Base-by-base conservation (phyloP, 2,113 vertebrate species). In the Nerophis lumbriciformis region DNA sequence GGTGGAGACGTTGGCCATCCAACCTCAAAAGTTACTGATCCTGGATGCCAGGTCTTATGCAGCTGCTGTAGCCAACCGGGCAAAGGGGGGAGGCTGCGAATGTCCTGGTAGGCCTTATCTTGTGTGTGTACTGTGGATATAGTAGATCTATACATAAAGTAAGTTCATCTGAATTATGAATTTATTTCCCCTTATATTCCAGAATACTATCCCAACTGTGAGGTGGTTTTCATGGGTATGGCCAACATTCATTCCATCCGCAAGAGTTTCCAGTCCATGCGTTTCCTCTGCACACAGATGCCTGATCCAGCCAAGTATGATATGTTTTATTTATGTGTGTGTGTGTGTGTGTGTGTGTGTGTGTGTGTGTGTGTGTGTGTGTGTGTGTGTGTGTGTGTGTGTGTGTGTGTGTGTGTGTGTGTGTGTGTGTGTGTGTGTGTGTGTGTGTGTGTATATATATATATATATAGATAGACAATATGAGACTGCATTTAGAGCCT, bases 191-290 rank as follows among this genome's bases (percentile, higher is more conserved):
- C 59, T 4, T 28, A 8, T 48, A 11, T 66, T 86, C 2, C 87
- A 99, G 95, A 99, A 68, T 99, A 99, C 88, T 99, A 99, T 65
- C 97, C 95, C 0, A 98, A 96, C 91, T 98, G 94, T 81, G 97
- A 99, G 87, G 96, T 99, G 13, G 91, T 97, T 53, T 99, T 99
- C 80, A 99, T 99, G 97, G 94, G 95, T 42, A 99, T 99, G 97
- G 97, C 97, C 76, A 98, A 98, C 88, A 99, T 99, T 76, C 97
- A 99, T 84, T 96, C 95, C 54, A 99, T 99, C 80, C 92, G 97
- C 74, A 98, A 94, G 87, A 99, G 97, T 87, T 99, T 99, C 85
- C 97, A 99, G 88, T 96, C 94, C 0, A 85, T 99, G 77, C 91
- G 97, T 44, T 89, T 96, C 77, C 93, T 99, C 73, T 99, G 96